Base-by-base conservation (phyloP, 2,888 invertebrate genomes). In the Drosophila prostipennis region DNA sequence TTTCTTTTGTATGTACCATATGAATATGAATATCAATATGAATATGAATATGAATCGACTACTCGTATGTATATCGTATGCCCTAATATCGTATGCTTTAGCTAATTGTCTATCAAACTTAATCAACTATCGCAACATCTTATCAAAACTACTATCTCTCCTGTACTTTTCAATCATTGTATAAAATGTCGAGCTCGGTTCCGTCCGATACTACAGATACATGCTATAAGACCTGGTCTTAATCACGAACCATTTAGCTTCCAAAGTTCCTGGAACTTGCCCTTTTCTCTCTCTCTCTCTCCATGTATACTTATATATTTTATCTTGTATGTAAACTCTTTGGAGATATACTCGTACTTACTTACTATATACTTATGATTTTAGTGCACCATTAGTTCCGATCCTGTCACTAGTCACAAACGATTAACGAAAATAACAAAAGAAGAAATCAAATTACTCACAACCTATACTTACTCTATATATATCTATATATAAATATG, bases 1-100 rank as follows among this genome's bases (percentile, higher is more conserved):
- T 82, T 88, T 83, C 86, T 87, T 81, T 81, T 81, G 88, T 81
- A 85, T 81, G 68, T 46, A 46, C 46, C 46, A 46, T 46, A 29
- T 45, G 45, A 45, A 46, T 46, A 54, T 54, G 26, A 19, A 54
- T 46, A 43, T 43, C 7, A 43, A 23, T 46, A 46, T 46, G 46
- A 46, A 46, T 46, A 46, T 46, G 46, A 46, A 43, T 71, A 58
- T 71, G 55, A 65, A 65, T 40, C 49, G 46, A 37, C 64, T 40
- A 56, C 67, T 65, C 68, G 67, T 74, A 67, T 65, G 55, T 65
- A 52, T 70, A 72, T 60, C 48, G 64, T 52, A 65, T 69, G 61
- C 61, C 40, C 40, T 48, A 63, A 69, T 65, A 70, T 65, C 70
- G 65, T 65, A 65, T 69, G 65, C 70, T 36, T 46, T 67, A 67